Base-by-base conservation (phyloP, 2,113 vertebrate species). In the Sialia sialis region DNA sequence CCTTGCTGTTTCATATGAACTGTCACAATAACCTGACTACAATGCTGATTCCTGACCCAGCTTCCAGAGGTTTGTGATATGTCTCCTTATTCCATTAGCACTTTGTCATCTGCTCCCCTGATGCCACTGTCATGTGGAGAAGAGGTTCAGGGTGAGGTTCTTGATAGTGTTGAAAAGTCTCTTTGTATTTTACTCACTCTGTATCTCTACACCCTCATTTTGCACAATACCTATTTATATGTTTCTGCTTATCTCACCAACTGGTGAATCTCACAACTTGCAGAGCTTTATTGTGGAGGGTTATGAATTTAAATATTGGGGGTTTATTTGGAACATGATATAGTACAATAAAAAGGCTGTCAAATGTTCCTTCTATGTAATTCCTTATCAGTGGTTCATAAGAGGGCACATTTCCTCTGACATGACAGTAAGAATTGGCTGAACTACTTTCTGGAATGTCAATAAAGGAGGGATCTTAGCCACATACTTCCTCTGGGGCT, bases 61-160 rank as follows among this genome's bases (percentile, higher is more conserved):
- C 81, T 76, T 96, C 78, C 78, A 55, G 68, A 90, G 59, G 20
- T 89, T 93, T 87, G 63, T 89, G 92, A 55, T 94, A 60, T 39
- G 64, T 60, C 49, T 87, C 27, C 80, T 93, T 72, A 74, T 80
- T 94, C 83, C 77, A 87, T 95, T 95, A 95, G 69, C 83, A 87
- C 66, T 90, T 93, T 93, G 89, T 94, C 93, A 66, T 66, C 69
- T 91, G 29, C 51, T 84, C 79, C 59, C 74, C 54, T 82, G 76
- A 46, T 94, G 84, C 48, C 83, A 49, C 54, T 80, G 58, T 63
- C 79, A 74, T 15, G 30, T 1, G 6, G 63, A 93, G 44, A 39
- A 75, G 66, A 34, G 62, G 34, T 59, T 94, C 91, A 49, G 63
- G 67, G n/a, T 78, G 87, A 83, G 30, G 74, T 82, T 87, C 89